phyloP scores from a whole-genome alignment of 2,888 invertebrate genomes.

The Plutella xylostella region DNA sequence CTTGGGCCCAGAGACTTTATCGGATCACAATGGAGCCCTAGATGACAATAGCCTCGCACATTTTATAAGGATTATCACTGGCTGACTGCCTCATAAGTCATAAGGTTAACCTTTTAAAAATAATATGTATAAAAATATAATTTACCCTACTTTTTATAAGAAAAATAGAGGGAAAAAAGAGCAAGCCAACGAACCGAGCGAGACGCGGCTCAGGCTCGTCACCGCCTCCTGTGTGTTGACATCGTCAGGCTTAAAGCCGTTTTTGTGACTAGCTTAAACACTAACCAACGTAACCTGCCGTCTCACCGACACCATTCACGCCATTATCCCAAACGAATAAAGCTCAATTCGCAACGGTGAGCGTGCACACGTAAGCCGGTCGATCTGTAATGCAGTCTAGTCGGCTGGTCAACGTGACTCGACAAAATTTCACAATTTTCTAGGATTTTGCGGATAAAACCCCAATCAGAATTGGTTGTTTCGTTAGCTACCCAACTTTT shows the following conservation, averaged over 20 bases:
- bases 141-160: background rate
- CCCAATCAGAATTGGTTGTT: background rate
- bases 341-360: background rate
- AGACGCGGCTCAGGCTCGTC: slow-evolving; percentile 3
- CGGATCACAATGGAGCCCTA: no score
- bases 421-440: slow-evolving; percentile 1
- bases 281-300: background rate
- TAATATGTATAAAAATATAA: no score
- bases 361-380: background rate
- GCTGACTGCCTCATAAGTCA: no score
- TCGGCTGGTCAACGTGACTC: slow-evolving; percentile 7
- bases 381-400: slow-evolving; percentile 32
- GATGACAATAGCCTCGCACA: no score
- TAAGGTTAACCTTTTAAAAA: no score
- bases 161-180: background rate
- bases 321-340: background rate
- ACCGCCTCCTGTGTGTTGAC: slow-evolving; percentile 31
- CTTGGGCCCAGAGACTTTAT: no score
- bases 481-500: no score
- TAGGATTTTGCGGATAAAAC: background rate
- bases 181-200: slow-evolving; percentile 3
- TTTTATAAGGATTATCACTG: no score
- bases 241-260: slow-evolving; percentile 31
- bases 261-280: slow-evolving; percentile 30
- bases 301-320: no score